Evolutionary conservation across 2,888 invertebrate species (phyloP), one percentile per base, ranked within the genome.

Genomic region (Apantesis nais): DNA sequence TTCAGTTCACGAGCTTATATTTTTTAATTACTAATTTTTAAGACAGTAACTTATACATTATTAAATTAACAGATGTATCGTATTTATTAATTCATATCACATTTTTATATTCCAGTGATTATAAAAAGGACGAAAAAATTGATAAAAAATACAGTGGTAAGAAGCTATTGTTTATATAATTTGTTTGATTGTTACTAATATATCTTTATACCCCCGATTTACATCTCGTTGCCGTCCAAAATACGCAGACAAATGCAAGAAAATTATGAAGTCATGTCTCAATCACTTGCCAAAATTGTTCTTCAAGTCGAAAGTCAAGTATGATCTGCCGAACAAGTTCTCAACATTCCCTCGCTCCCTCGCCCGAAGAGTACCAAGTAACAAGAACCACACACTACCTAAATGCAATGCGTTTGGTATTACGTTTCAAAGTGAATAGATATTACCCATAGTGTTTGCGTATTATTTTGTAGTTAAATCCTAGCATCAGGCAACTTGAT

Each of bases 371-470:
- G 82, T 88, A 63, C 86, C 88, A 77, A 89, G 83, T 86, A 90
- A 88, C 90, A 94, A 93, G 91, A 92, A 90, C 77, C 94, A 95
- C 85, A 94, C 95, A 68, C 88, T 95, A 81, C 95, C 95, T 84
- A 95, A 94, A 86, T 93, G 94, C 90, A 89, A 85, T 81, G 81
- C 83, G 81, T 86, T 86, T 87, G 92, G 92, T 92, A 91, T 78
- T 71, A 73, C 72, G 76, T 72, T 75, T 73, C 77, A 72, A 78
- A 78, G 72, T 76, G 79, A 78, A 79, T 83, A 77, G 81, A 76
- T 44, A 74, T 68, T 70, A 67, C 61, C 63, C 76, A 58, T 74
- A 72, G 73, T 77, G 72, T 75, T 73, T 74, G 80, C 71, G 77
- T 66, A 67, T 60, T 67, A 61, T 41, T 60, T 68, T 68, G 73